Evolutionary conservation across 2,113 vertebrate genomes (phyloP).

Genomic region (Rhinolophus sinicus): DNA sequence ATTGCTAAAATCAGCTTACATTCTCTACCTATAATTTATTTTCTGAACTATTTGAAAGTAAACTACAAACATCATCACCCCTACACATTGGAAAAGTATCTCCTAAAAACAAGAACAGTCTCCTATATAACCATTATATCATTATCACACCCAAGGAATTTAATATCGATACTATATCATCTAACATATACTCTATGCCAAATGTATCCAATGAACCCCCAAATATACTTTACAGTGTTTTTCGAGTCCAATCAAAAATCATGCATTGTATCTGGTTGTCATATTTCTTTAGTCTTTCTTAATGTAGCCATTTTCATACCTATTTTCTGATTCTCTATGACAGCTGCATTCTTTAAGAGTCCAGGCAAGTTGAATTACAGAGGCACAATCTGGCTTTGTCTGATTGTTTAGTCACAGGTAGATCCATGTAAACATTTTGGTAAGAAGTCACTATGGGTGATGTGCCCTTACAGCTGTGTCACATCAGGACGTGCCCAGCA

Average conservation of each 20-base stretch:
- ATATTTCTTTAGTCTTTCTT: background rate
- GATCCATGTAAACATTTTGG: background rate
- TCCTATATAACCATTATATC: background rate
- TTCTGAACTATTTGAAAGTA: background rate
- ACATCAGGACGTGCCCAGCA: background rate
- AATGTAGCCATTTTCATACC: background rate
- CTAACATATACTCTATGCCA: background rate
- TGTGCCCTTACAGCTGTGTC: background rate
- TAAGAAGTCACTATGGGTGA: background rate
- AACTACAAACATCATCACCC: background rate
- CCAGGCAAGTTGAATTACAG: background rate
- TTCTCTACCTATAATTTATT: background rate
- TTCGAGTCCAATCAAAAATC: background rate
- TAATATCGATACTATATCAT: background rate
- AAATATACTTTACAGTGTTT: background rate
- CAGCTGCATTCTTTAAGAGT: background rate
- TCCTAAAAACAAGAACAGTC: background rate
- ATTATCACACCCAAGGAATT: background rate
- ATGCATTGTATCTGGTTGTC: background rate
- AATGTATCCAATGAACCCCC: background rate
- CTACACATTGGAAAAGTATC: background rate
- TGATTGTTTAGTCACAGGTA: background rate
- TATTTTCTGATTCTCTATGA: background rate
- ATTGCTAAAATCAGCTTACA: background rate
- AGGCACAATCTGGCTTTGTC: background rate